These are phyloP conservation scores for Platichthys flesus DNA, from an alignment of 2,113 vertebrate genomes.

Conservation along the genomic window DNA sequence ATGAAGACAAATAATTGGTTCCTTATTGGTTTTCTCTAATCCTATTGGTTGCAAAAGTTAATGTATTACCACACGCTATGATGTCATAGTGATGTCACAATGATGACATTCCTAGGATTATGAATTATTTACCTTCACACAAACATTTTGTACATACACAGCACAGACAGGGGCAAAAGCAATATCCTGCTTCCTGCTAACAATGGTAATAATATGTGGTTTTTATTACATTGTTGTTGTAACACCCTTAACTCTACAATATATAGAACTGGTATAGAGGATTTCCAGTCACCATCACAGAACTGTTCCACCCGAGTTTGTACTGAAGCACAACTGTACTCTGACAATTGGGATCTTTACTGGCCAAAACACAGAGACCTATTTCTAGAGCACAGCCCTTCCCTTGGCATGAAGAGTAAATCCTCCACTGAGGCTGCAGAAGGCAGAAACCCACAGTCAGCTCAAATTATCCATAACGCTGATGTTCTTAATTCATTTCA, in stretches of 20 bases:
- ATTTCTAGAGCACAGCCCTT: neutral
- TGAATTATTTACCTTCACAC: no score
- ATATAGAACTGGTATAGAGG: neutral
- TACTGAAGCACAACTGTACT: neutral
- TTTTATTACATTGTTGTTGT: constrained; percentile 7
- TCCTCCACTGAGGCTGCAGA: constrained; percentile 8
- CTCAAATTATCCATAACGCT: neutral
- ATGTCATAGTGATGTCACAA: no score
- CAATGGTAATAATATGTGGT: neutral
- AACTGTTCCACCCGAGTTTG: neutral
- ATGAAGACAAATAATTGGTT: no score
- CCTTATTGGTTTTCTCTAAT: no score
- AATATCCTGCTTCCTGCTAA: no score
- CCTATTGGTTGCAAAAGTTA: no score
- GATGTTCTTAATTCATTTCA: constrained; percentile 2
- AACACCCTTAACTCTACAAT: neutral
- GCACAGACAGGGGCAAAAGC: no score
- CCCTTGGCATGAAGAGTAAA: constrained; percentile 4
- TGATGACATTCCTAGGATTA: no score
- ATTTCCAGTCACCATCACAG: neutral
- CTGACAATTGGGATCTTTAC: neutral
- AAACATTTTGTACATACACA: no score
- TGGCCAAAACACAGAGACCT: neutral
- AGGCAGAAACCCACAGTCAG: neutral
- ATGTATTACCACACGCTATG: no score